These are phyloP conservation scores for Perca flavescens DNA, from an alignment of 2,113 vertebrate species.

Conservation along the genomic window DNA sequence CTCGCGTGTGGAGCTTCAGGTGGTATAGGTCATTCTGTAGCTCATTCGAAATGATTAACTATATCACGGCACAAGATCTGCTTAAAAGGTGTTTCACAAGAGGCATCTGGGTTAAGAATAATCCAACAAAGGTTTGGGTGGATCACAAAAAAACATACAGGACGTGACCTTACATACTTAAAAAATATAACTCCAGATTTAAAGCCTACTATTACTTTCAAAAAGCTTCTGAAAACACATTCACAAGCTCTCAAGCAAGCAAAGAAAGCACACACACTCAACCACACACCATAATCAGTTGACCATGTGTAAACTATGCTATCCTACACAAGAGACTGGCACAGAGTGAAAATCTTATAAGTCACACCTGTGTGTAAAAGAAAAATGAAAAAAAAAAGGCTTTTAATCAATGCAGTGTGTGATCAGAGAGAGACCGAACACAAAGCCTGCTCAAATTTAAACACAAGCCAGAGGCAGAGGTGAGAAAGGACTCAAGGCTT, in stretches of 20 bases:
- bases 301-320: conserved; percentile 45
- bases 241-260: conserved; percentile 43
- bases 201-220: conserved; percentile 38
- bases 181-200: conserved; percentile 58
- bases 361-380: conserved; percentile 15
- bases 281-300: conserved; percentile 40
- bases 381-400: not conserved
- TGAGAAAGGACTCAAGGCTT: conserved; percentile 36
- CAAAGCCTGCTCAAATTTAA: conserved; percentile 18
- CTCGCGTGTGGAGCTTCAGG: not conserved
- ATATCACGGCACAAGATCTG: conserved; percentile 14
- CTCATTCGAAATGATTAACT: conserved; percentile 19
- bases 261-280: conserved; percentile 51
- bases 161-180: conserved; percentile 42
- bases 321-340: conserved; percentile 11
- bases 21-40: conserved; percentile 20
- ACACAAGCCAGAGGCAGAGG: conserved; percentile 36
- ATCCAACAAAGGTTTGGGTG: conserved; percentile 40
- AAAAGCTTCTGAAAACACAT: conserved; percentile 47
- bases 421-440: conserved; percentile 30
- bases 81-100: conserved; percentile 40
- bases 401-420: conserved; percentile 48
- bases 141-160: conserved; percentile 53
- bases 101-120: conserved; percentile 36
- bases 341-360: conserved; percentile 15